Conservation (phyloP, 2,113 vertebrate species). For the Ammospiza caudacuta region DNA sequence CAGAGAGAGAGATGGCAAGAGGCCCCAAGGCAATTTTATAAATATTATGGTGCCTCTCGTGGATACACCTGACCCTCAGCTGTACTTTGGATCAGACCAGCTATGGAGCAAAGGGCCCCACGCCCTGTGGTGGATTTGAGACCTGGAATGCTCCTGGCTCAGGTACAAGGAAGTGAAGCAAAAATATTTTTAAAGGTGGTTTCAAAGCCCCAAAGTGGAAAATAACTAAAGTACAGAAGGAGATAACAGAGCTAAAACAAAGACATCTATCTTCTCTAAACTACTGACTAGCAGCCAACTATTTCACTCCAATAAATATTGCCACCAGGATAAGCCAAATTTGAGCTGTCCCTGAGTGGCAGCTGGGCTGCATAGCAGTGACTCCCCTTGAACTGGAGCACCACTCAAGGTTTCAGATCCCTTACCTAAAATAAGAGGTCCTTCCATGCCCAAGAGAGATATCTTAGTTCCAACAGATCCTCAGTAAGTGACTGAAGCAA, state of each 20-base stretch:
- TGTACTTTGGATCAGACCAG: accelerated
- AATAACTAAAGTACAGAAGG: not conserved
- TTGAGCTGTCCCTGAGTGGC: not conserved
- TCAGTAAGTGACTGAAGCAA: not conserved
- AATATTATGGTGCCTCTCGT: not conserved
- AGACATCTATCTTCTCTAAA: not conserved
- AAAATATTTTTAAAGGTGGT: not conserved
- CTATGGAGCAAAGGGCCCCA: not conserved
- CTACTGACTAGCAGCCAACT: not conserved
- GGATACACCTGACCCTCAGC: not conserved
- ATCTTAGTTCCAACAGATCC: not conserved
- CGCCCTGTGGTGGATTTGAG: not conserved
- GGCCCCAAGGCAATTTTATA: not conserved
- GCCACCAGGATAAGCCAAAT: not conserved
- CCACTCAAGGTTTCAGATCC: not conserved
- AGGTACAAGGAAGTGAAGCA: not conserved
- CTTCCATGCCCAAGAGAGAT: not conserved
- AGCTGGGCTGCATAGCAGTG: not conserved
- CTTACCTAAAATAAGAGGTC: not conserved
- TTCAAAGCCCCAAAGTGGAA: not conserved
- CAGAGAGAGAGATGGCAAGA: not conserved
- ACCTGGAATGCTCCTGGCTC: not conserved
- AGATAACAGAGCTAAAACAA: not conserved
- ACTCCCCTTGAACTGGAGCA: not conserved
- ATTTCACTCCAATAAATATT: not conserved